phyloP scores from a whole-genome alignment of 2,888 invertebrate species.

The Athetis lepigone region DNA sequence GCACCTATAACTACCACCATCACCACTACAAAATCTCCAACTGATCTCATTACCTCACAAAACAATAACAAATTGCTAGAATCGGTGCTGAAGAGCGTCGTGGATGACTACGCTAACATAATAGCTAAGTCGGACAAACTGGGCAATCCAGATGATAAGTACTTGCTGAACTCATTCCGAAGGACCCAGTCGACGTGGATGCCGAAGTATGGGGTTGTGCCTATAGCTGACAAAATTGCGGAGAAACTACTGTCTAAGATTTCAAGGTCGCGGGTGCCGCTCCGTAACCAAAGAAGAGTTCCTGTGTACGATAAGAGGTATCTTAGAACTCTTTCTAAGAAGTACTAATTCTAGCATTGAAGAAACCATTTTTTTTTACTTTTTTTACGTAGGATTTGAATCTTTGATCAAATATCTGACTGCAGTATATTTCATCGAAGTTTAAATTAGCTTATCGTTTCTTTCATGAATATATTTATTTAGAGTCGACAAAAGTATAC shows the following conservation, averaged over 20 bases:
- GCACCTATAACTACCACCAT: neutral
- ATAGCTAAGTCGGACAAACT: slow-evolving; percentile 52
- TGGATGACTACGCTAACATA: slow-evolving; percentile 48
- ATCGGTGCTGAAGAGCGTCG: slow-evolving; percentile 49
- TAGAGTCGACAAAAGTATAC: neutral
- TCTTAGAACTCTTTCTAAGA: slow-evolving; percentile 6
- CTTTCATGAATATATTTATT: neutral
- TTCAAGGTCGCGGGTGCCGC: slow-evolving; percentile 65
- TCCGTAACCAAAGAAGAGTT: slow-evolving; percentile 39
- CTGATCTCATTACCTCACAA: slow-evolving; percentile 25
- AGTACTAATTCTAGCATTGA: neutral
- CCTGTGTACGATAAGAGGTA: slow-evolving; percentile 14
- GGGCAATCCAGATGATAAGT: slow-evolving; percentile 61
- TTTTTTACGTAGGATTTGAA: too few relatives aligned
- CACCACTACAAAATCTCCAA: slow-evolving; percentile 17
- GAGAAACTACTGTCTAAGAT: slow-evolving; percentile 73
- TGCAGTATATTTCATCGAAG: neutral
- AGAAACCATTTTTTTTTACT: neutral
- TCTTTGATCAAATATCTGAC: too few relatives aligned
- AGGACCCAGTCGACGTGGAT: slow-evolving; percentile 73
- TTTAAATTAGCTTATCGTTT: neutral
- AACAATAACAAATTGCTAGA: slow-evolving; percentile 39
- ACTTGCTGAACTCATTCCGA: slow-evolving; percentile 69
- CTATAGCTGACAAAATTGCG: slow-evolving; percentile 77
- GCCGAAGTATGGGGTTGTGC: slow-evolving; percentile 79